Evolutionary conservation across 2,888 invertebrate genomes (phyloP), one percentile per base, ranked within the genome.

Genomic region (Ormyrus nitidulus): DNA sequence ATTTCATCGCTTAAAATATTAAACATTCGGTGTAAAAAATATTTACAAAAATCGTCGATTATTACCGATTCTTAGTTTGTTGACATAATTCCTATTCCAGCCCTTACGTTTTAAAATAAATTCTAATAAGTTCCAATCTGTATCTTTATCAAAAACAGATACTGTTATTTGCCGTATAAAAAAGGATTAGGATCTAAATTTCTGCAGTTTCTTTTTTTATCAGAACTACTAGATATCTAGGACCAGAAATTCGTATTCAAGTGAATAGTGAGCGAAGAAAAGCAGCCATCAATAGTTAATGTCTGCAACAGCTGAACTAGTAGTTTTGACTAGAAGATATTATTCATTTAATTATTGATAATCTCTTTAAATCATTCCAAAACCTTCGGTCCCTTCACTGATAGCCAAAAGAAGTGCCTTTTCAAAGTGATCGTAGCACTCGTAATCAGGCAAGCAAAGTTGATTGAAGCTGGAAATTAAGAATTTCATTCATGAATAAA

Each of bases 351-450:
- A 68, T 76, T 61, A 73, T 56, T 70, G 34, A 77, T 70, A 73
- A 70, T 58, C 13, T 78, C 69, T 77, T 91, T 91, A 94, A 84
- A 94, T 93, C 93, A 95, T 93, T 82, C 96, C 96, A 91, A 98
- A 98, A 10, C 98, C 98, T 92, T 98, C 98, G 54, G 96, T 96
- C 62, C 98, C 98, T 92, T 98, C 98, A 91, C 96, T 98, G 90
- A 98, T 97, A 84, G 98, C 98, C 91, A 97, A 92, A 11, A 97
- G 93, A 77, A 98, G 92, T 61, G 97, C 96, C 89, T 95, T 96
- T 88, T 98, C 98, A 84, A 98, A 96, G 86, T 96, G 96, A 90
- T 98, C 98, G 91, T 98, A 98, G 86, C 94, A 94, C 91, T 98
- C 97, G 92, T 98, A 98, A 91, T 97, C 97, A 44, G 98, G 98